Base-by-base conservation (phyloP, 1,140 invertebrate genomes). In the Temnothorax curvispinosus region DNA sequence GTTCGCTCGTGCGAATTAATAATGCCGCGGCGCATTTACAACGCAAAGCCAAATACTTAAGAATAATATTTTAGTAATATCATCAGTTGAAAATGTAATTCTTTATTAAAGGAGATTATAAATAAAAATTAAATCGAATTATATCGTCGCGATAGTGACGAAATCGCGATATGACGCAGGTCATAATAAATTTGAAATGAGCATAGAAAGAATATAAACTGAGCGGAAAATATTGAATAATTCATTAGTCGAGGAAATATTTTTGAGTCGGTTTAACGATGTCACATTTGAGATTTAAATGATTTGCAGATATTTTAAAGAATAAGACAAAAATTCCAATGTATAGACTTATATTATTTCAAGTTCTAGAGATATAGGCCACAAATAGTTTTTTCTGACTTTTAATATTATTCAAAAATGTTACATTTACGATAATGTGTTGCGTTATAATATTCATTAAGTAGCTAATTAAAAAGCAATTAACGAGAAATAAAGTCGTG, bases 1-100 rank as follows among this genome's bases (percentile, higher is more conserved):
- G 80, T 75, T 62, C 80, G 41, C 80, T 62, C 80, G 80, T 84
- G 69, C 80, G 80, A 84, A 84, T 84, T 84, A 84, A 75, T 84
- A 44, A 60, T 18, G 69, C 27, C n/a, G 44, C 21, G 0, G 21
- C 21, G 21, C 69, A 62, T 75, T 84, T 84, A 32, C 41, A 74
- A 27, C 69, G 80, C 41, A 50, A 71, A 84, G 56, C 27, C 52
- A 75, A 74, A 74, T 75, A 60, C 58, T 84, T 84, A 84, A 84
- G 80, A 74, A 82, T 35, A 74, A 82, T 74, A 35, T 82, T 75
- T 56, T 54, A 50, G 9, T 35, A 44, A 41, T 54, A 47, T 6
- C 6, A 56, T 27, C 27, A 27, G 3, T 44, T 71, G 77, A 21
- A 71, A 69, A 71, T 56, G 11, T 32, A 56, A 52, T 41, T 18